These are phyloP conservation scores for Branchellion lobata DNA, from an alignment of 2,888 invertebrate genomes.

Conservation along the genomic window DNA sequence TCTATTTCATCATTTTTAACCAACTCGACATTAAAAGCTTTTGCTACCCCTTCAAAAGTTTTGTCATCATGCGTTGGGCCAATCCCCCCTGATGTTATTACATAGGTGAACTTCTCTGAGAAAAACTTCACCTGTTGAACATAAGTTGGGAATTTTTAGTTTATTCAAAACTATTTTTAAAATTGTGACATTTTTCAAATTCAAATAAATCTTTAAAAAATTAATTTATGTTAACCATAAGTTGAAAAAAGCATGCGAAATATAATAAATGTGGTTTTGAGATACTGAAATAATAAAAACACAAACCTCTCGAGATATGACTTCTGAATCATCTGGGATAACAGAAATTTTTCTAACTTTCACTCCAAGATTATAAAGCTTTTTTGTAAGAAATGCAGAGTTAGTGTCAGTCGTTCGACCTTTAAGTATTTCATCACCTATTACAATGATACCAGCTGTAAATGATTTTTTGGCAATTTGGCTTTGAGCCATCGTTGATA, in stretches of 20 bases:
- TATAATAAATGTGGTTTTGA: background rate
- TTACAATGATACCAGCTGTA: slow-evolving; percentile 63
- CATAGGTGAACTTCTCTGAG: slow-evolving; percentile 69
- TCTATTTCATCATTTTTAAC: slow-evolving; percentile 62
- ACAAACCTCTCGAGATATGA: slow-evolving; percentile 69
- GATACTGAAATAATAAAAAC: background rate
- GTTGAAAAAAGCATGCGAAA: background rate
- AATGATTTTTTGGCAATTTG: background rate
- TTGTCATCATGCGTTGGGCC: slow-evolving; percentile 79
- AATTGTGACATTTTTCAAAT: too few relatives aligned
- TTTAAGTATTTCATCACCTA: slow-evolving; percentile 77
- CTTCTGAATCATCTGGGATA: slow-evolving; percentile 70
- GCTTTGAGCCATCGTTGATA: background rate
- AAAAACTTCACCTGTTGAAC: slow-evolving; percentile 65
- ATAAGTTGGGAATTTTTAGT: background rate
- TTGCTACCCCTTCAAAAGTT: slow-evolving; percentile 70
- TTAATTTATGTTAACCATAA: background rate
- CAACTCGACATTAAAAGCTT: slow-evolving; percentile 63
- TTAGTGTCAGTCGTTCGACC: slow-evolving; percentile 73
- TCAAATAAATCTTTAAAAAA: background rate
- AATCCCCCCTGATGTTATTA: slow-evolving; percentile 76
- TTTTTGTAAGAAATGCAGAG: slow-evolving; percentile 69
- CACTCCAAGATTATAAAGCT: slow-evolving; percentile 70
- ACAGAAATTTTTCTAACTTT: slow-evolving; percentile 70
- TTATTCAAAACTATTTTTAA: background rate